phyloP scores from a whole-genome alignment of 2,797 vertebrate species.

The Melanotaenia nigrans region DNA sequence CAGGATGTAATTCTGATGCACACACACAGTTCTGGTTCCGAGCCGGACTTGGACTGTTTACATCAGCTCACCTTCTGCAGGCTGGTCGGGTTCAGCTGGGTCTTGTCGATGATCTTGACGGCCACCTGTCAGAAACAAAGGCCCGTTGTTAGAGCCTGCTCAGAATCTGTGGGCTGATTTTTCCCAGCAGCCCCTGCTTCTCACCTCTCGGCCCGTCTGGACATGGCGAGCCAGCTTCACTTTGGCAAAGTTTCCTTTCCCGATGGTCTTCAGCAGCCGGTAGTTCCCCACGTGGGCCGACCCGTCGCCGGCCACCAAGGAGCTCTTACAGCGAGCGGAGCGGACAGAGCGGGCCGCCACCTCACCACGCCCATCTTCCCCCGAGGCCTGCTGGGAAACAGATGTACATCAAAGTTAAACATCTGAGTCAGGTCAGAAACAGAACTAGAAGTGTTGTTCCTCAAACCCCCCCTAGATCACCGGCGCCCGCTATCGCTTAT shows the following conservation, averaged over 20 bases:
- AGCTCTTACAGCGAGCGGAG: slow-evolving; percentile 84
- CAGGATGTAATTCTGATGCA: slow-evolving; percentile 3
- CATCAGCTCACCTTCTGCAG: slow-evolving; percentile 57
- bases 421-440: no score
- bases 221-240: slow-evolving; percentile 89
- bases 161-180: neutral
- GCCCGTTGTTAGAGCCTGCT: neutral
- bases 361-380: slow-evolving; percentile 20
- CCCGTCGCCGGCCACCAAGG: slow-evolving; percentile 82
- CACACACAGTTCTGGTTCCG: neutral
- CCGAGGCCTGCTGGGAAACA: slow-evolving; percentile 40
- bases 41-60: no score
- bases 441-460: no score
- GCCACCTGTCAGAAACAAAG: slow-evolving; percentile 41
- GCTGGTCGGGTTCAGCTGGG: slow-evolving; percentile 62
- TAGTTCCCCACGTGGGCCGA: slow-evolving; percentile 90
- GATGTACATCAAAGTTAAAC: neutral
- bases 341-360: slow-evolving; percentile 60
- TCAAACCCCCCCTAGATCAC: no score
- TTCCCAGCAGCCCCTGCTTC: slow-evolving; percentile 19
- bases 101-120: slow-evolving; percentile 61
- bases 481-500: no score
- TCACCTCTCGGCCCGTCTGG: slow-evolving; percentile 86
- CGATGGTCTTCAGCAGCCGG: slow-evolving; percentile 89
- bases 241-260: slow-evolving; percentile 92